Base-by-base conservation (phyloP, 1,140 invertebrate genomes). In the Brachionus paranguensis region DNA sequence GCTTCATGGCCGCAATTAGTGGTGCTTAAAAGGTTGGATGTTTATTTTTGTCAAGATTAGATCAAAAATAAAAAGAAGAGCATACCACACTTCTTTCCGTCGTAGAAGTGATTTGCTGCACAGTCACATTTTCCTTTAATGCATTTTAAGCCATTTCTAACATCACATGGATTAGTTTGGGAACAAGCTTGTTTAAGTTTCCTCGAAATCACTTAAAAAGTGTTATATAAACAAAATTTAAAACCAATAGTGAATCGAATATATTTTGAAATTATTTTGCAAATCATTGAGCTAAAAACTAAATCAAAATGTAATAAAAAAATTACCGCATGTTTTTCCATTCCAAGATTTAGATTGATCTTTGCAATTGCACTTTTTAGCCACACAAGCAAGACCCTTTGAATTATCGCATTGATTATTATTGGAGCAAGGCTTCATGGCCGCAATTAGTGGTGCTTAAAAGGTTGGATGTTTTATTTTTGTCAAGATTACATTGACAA, bases 81-180 rank as follows among this genome's bases (percentile, higher is more conserved):
- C 74, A 3, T 55, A 78, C 74, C 14, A 78, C 74, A 78, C 41
- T 55, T 47, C 24, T 37, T 78, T 78, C 74, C 74, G 6, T 78
- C n/a, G 8, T 47, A 50, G 17, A 12, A 78, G 0, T 45, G 41
- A 29, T 47, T 78, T 5, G 2, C 14, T 7, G 43, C 6, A 47
- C 74, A 78, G 0, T 24, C n/a, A 37, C 74, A 78, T 24, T 27
- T 43, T 43, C 20, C 74, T 20, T 17, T 24, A 11, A 45, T 7
- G 29, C 74, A 78, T 14, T 12, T 45, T 14, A 78, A 33, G 2
- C 74, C 74, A 0, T 17, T 20, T n/a, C 3, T 78, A 1, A 1
- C 41, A 55, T 78, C 10, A 17, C 74, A 78, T 55, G 41, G 41
- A 24, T 7, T 6, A 4, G 7, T 27, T 41, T 11, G 1, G 0